Base-by-base conservation (phyloP, 2,888 invertebrate genomes). In the Polia nebulosa region DNA sequence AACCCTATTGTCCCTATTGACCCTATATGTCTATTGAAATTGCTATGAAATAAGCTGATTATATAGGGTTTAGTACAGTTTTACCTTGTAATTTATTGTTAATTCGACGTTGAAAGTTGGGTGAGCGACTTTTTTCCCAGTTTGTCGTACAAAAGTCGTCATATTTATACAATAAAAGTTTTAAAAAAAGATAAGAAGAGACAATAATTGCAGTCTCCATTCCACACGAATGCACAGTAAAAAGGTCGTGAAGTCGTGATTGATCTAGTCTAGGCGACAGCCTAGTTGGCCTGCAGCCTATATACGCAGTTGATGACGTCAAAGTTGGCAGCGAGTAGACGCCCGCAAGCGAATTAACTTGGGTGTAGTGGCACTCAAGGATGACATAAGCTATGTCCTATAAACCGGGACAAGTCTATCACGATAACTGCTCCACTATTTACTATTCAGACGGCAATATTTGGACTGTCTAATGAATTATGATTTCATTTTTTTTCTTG, bases 231-330 rank as follows among this genome's bases (percentile, higher is more conserved):
- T 20, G 32, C 32, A 36, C 55, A 55, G 53, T 64, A 81, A 73
- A 71, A 82, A 76, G 71, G 64, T 74, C 73, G 67, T 76, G 81
- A 85, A 72, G 65, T 72, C 68, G 69, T 80, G 79, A 84, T 85
- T 83, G 82, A 85, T 84, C 76, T 79, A 67, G 74, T 73, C 82
- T 68, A 51, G 71, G 59, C 70, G 74, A 77, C 73, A 85, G 82
- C 86, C 85, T 85, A 85, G 78, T 90, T 89, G 89, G 88, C 85
- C 84, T 86, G 84, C 83, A 87, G 87, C 87, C 90, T 88, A 87
- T 81, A 80, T 86, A 89, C 86, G 88, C 85, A 87, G 80, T 82
- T 84, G 70, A 85, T 90, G 92, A 92, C 92, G 91, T 91, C 89
- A 90, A 81, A 82, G 83, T 89, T 91, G 90, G 87, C 89, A 90